Conservation (phyloP, 2,888 invertebrate genomes). For the Drosophila multiciliata region DNA sequence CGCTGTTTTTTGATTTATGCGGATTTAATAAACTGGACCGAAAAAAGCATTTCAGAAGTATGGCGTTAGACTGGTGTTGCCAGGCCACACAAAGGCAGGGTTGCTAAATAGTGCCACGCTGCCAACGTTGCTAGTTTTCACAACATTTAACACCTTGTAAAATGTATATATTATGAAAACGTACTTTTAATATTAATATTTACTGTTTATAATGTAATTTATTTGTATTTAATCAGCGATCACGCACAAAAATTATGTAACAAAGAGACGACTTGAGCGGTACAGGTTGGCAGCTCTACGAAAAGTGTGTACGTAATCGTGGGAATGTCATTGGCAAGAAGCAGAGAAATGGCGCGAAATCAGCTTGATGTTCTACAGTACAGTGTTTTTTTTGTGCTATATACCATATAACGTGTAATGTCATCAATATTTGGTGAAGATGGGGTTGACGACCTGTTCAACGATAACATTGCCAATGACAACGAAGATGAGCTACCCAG, state of each 20-base stretch:
- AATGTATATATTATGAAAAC: neutral
- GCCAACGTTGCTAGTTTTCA: conserved; percentile 46
- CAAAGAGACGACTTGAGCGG: conserved; percentile 16
- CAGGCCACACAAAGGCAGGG: conserved; percentile 57
- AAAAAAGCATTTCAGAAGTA: conserved; percentile 72
- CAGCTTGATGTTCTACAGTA: conserved; percentile 37
- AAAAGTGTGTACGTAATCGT: conserved; percentile 8
- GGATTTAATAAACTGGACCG: conserved; percentile 61
- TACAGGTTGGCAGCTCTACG: conserved; percentile 45
- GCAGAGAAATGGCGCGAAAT: conserved; percentile 68
- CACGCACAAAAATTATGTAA: conserved; percentile 45
- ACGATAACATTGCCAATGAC: conserved; percentile 72
- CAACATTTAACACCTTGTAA: neutral
- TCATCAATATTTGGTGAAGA: conserved; percentile 80
- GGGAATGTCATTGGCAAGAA: conserved; percentile 48
- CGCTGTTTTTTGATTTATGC: conserved; percentile 49
- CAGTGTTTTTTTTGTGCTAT: conserved; percentile 32
- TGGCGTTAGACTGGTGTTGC: conserved; percentile 70
- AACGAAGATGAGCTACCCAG: conserved; percentile 83
- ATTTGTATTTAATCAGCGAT: neutral
- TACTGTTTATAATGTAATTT: neutral
- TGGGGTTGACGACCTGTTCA: conserved; percentile 78
- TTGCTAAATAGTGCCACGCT: conserved; percentile 59
- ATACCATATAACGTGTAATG: conserved; percentile 54
- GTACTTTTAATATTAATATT: neutral